Base-by-base conservation (phyloP, 2,113 vertebrate genomes). In the Diglossa brunneiventris region DNA sequence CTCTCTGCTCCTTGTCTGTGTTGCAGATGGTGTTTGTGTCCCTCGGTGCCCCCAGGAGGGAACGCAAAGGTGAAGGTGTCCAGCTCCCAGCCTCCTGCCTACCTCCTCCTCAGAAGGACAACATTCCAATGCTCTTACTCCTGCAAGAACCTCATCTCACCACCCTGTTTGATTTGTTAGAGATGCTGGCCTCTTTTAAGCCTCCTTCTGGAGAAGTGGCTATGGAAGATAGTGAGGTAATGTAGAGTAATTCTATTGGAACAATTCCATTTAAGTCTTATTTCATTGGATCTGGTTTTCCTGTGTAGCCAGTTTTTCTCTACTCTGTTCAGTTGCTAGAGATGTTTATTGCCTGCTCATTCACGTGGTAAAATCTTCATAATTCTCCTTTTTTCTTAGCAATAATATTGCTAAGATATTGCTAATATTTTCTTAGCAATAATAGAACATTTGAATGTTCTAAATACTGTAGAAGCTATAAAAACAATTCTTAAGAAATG, bases 171-270 rank as follows among this genome's bases (percentile, higher is more conserved):
- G 99, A 99, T 96, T 97, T 99, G 94, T 96, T 99, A 87, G 99
- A 99, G 97, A 99, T 99, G 99, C 98, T 99, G 84, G 99, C 99
- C 64, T 99, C 99, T 96, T 99, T 99, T 96, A 99, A 99, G 85
- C 99, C 99, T 13, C 99, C 99, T 62, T 98, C 98, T 87, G 98
- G 98, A 70, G 98, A 98, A 95, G 96, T 98, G 83, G 92, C 97
- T 67, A 98, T 98, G 66, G 98, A 99, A 80, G 98, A 98, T 68
- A 97, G 98, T 33, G 99, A 99, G 99, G 99, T 99, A 92, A 97
- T 63, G 90, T 46, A 89, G 39, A 39, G 27, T 39, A 27, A 31
- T 91, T 79, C 64, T 55, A 23, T 93, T 93, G 62, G 8, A 67
- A 27, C 50, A 69, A 62, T 84, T 87, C 11, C 21, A 12, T 66